Evolutionary conservation across 2,797 vertebrate genomes (phyloP).

Genomic region (Coranthus polyacanthus): DNA sequence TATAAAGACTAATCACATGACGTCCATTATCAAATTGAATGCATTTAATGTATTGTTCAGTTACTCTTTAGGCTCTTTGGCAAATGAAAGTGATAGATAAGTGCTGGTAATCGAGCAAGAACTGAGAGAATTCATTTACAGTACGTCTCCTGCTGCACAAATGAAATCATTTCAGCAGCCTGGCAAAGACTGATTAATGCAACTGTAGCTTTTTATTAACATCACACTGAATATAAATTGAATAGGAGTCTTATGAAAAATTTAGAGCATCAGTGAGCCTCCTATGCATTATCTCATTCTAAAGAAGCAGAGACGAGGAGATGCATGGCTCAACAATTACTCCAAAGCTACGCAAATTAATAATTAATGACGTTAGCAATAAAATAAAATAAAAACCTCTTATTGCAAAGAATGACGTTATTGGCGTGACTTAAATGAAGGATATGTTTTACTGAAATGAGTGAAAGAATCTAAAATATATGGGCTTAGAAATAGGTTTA

Average conservation of each 20-base stretch:
- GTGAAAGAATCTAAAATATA: neutral
- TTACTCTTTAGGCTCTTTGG: neutral
- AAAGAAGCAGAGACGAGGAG: neutral
- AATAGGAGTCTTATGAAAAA: slow-evolving; percentile 24
- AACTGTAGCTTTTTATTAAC: slow-evolving; percentile 43
- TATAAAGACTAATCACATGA: slow-evolving; percentile 6
- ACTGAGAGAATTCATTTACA: slow-evolving; percentile 14
- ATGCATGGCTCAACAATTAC: neutral
- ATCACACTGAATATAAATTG: slow-evolving; percentile 48
- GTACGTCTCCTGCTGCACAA: neutral
- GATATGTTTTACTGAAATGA: neutral
- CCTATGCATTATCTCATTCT: slow-evolving; percentile 14
- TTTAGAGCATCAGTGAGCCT: slow-evolving; percentile 25
- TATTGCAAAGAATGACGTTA: neutral
- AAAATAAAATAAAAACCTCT: neutral
- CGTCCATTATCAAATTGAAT: slow-evolving; percentile 3
- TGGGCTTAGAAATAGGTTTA: too few species aligned
- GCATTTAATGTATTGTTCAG: neutral
- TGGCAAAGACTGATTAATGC: slow-evolving; percentile 28
- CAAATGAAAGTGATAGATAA: slow-evolving; percentile 16
- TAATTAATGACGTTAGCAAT: slow-evolving; percentile 21
- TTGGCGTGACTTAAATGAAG: neutral
- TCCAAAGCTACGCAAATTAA: slow-evolving; percentile 1
- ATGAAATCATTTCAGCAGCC: slow-evolving; percentile 27
- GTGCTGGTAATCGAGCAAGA: slow-evolving; percentile 5